Conservation (phyloP, 2,888 invertebrate genomes). For the Masnerella sp. region DNA sequence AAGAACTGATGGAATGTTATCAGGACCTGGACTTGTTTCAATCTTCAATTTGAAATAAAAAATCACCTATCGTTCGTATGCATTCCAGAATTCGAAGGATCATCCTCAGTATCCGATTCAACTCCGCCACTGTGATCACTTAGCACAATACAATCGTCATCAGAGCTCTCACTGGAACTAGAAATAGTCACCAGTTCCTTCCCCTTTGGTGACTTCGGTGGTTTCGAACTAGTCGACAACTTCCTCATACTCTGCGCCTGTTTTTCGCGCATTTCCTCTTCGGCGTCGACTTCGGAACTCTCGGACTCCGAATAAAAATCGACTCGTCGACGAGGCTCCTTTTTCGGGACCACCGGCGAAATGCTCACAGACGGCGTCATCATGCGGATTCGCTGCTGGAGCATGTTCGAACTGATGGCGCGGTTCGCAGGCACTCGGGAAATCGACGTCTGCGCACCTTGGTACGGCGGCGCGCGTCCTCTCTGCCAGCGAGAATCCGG, state of each 20-base stretch:
- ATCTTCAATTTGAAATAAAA: not conserved
- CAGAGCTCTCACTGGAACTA: slow-evolving; percentile 84
- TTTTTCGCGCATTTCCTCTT: slow-evolving; percentile 70
- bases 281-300: slow-evolving; percentile 72
- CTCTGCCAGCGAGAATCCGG: slow-evolving; percentile 74
- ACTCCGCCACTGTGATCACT: slow-evolving; percentile 90
- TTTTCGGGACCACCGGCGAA: slow-evolving; percentile 77
- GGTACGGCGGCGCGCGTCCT: slow-evolving; percentile 69
- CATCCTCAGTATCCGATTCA: slow-evolving; percentile 89
- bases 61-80: slow-evolving; percentile 88
- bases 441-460: slow-evolving; percentile 69
- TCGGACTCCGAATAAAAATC: slow-evolving; percentile 76
- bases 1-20: too few relatives aligned
- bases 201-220: slow-evolving; percentile 71
- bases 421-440: slow-evolving; percentile 70
- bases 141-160: slow-evolving; percentile 92
- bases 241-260: slow-evolving; percentile 70
- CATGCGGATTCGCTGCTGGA: slow-evolving; percentile 76
- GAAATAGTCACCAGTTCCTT: slow-evolving; percentile 87
- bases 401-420: slow-evolving; percentile 65
- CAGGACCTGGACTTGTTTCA: too few relatives aligned
- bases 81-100: slow-evolving; percentile 93
- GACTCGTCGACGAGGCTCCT: slow-evolving; percentile 71
- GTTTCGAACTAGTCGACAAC: slow-evolving; percentile 47
- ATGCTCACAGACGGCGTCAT: slow-evolving; percentile 79